These are phyloP conservation scores for Callinectes sapidus DNA, from an alignment of 2,888 invertebrate genomes.

Conservation along the genomic window DNA sequence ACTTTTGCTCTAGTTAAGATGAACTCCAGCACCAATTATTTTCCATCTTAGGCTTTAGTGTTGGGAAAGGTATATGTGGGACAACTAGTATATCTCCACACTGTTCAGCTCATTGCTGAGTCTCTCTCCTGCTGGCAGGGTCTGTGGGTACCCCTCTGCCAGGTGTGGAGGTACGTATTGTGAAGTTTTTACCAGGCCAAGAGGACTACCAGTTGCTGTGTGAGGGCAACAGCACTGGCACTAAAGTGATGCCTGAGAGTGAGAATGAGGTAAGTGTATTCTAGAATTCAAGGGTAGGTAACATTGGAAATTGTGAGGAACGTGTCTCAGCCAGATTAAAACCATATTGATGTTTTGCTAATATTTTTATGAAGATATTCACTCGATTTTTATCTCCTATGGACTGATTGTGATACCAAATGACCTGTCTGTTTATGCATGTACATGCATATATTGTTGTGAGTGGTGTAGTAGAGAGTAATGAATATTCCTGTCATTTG, in stretches of 20 bases:
- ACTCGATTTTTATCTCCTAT: no score
- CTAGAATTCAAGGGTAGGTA: not conserved
- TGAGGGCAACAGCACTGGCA: constrained; percentile 72
- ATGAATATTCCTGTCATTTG: no score
- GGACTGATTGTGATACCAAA: no score
- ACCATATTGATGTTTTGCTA: no score
- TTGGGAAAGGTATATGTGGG: not conserved
- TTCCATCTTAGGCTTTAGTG: not conserved
- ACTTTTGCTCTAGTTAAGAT: no score
- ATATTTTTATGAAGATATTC: no score
- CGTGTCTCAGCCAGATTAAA: no score
- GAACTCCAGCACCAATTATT: no score
- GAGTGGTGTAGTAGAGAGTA: no score
- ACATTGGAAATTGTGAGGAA: no score
- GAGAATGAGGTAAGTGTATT: constrained; percentile 36
- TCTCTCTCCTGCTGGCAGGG: constrained; percentile 76
- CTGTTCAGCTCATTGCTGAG: not conserved
- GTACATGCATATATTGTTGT: no score
- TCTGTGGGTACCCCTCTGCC: constrained; percentile 88
- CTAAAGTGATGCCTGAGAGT: constrained; percentile 32
- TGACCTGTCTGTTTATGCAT: no score
- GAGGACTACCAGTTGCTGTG: constrained; percentile 68
- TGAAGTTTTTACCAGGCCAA: constrained; percentile 74
- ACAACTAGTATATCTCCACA: not conserved
- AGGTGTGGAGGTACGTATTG: constrained; percentile 81